Evolutionary conservation across 2,113 vertebrate genomes (phyloP).

Genomic region (Ascaphus truei): DNA sequence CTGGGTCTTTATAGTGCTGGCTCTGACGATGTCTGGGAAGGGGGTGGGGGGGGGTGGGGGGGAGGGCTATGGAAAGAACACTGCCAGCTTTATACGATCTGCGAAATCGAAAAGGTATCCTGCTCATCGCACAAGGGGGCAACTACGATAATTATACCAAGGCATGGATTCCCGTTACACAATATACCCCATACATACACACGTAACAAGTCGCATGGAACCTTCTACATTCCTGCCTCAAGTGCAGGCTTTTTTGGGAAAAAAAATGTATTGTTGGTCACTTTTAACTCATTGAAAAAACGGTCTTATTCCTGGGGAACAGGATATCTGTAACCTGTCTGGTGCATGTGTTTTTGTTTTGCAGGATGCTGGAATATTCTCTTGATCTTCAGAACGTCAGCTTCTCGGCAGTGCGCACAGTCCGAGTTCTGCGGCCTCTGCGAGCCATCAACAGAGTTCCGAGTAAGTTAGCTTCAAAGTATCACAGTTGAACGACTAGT

Average conservation of each 20-base stretch:
- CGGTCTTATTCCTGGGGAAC: conserved; percentile 38
- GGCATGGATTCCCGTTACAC: background rate
- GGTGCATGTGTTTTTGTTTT: conserved; percentile 17
- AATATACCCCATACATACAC: background rate
- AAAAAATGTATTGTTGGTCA: conserved; percentile 36
- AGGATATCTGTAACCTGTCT: too few relatives aligned
- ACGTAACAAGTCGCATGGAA: background rate
- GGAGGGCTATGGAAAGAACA: background rate
- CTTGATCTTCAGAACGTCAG: conserved; percentile 96
- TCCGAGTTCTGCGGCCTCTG: conserved; percentile 90
- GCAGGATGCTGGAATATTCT: conserved; percentile 97
- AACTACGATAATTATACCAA: too few relatives aligned
- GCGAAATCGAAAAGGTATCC: background rate
- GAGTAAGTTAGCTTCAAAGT: conserved; percentile 69
- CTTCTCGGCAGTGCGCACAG: conserved; percentile 92
- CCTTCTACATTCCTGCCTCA: background rate
- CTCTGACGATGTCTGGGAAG: conserved; percentile 18
- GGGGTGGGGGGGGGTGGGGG: background rate
- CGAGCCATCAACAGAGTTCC: conserved; percentile 97
- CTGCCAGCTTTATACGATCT: too few relatives aligned
- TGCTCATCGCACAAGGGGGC: too few relatives aligned
- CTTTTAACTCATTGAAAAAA: background rate
- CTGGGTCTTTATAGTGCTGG: conserved; percentile 17
- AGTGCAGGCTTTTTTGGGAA: background rate
- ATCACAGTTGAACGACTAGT: too few relatives aligned